A percentile compares a stretch with the other conserved stretches of the same genome.
Evolutionary conservation across 2,888 invertebrate species (phyloP).

Genomic region (Drosophila formosana): DNA sequence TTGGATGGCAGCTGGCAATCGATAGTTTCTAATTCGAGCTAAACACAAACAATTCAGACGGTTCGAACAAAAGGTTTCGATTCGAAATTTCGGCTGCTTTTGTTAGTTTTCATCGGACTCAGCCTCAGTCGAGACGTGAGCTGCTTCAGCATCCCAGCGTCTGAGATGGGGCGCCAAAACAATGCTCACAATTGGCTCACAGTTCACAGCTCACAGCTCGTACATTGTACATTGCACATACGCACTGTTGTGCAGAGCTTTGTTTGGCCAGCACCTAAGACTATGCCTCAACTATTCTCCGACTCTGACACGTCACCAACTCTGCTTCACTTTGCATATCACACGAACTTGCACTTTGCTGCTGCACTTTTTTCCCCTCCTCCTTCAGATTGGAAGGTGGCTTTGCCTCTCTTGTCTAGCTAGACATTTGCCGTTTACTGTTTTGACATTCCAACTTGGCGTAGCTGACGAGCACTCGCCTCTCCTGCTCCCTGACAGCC

Average conservation of each 20-base stretch:
- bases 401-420: slow-evolving; percentile 55
- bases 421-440: slow-evolving; percentile 75
- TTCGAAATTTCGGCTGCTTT: neutral
- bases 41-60: slow-evolving; percentile 43
- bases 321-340: slow-evolving; percentile 71
- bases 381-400: too few species aligned
- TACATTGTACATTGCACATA: slow-evolving; percentile 41
- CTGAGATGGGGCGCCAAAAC: slow-evolving; percentile 36
- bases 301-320: slow-evolving; percentile 16
- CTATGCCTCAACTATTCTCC: slow-evolving; percentile 11
- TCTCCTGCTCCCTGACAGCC: slow-evolving; percentile 18
- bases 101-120: slow-evolving; percentile 2
- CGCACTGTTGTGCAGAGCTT: slow-evolving; percentile 52
- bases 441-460: slow-evolving; percentile 73
- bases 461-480: slow-evolving; percentile 43
- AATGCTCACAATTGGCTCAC: slow-evolving; percentile 23
- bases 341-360: slow-evolving; percentile 78
- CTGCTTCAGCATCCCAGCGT: slow-evolving; percentile 37
- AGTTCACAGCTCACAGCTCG: neutral
- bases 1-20: slow-evolving; percentile 39
- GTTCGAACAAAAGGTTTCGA: slow-evolving; percentile 16
- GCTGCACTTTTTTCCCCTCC: slow-evolving; percentile 35
- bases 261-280: slow-evolving; percentile 48
- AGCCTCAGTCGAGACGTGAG: neutral
- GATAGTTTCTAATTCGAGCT: slow-evolving; percentile 67